These are phyloP conservation scores for Amiota minor DNA, from an alignment of 2,888 invertebrate genomes.

Conservation along the genomic window DNA sequence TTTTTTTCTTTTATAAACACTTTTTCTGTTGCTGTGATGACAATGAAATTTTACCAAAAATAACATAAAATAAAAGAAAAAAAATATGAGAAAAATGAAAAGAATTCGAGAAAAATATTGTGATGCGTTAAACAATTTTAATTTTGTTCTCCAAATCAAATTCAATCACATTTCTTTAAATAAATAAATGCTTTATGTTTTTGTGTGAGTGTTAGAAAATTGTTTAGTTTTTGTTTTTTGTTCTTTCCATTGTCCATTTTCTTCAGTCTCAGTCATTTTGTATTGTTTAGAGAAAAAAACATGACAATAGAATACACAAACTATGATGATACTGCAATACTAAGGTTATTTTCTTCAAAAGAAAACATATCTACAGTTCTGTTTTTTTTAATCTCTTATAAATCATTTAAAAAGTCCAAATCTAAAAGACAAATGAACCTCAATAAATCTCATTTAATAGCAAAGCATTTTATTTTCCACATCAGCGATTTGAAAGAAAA, in stretches of 20 bases:
- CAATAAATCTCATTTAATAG: slow-evolving; percentile 21
- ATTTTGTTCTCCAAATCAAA: too few relatives aligned
- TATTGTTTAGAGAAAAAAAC: too few relatives aligned
- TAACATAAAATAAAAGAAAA: not conserved
- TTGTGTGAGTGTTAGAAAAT: too few relatives aligned
- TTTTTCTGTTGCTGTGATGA: slow-evolving; percentile 37
- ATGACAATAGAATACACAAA: too few relatives aligned
- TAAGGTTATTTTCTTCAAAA: too few relatives aligned
- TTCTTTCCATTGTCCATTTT: too few relatives aligned
- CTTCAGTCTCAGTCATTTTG: too few relatives aligned
- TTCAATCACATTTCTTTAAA: too few relatives aligned
- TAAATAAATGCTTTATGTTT: too few relatives aligned
- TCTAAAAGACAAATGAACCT: slow-evolving; percentile 6
- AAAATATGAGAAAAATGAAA: not conserved
- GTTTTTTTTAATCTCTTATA: not conserved
- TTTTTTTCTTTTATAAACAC: slow-evolving; percentile 11
- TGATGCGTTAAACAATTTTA: not conserved
- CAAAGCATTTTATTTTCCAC: not conserved
- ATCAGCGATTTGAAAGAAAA: slow-evolving; percentile 8
- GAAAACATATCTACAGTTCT: too few relatives aligned
- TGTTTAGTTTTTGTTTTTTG: too few relatives aligned
- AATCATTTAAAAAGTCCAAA: not conserved
- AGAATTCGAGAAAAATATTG: not conserved
- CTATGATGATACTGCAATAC: too few relatives aligned
- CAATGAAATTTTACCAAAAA: slow-evolving; percentile 10